Evolutionary conservation across 2,888 invertebrate genomes (phyloP), one percentile per base, ranked within the genome.

Genomic region (Tachina lurida): DNA sequence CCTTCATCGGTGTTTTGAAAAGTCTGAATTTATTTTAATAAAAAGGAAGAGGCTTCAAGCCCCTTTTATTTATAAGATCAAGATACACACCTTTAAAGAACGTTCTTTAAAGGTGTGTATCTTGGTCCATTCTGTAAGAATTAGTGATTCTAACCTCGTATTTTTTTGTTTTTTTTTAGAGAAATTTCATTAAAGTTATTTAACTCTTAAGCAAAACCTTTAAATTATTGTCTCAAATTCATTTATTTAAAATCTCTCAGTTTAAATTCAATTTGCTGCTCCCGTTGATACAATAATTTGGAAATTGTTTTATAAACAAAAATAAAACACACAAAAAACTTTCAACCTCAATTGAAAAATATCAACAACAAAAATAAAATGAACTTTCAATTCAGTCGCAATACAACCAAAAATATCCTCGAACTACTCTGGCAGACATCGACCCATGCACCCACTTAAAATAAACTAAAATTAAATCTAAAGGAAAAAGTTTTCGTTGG

Each of bases 401-500:
- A 63, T 70, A 60, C n/a, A 31, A 0, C 45, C 60, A 19, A 45
- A 17, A 13, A 56, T 45, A 13, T 1, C 13, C 43, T 15, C 39
- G 13, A 60, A 60, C 49, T 63, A n/a, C 52, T 63, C 13, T 43
- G 15, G 39, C 60, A 74, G 74, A 67, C 43, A 74, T 43, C 47
- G 68, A 68, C 31, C 19, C 68, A 60, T 7, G 43, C 67, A 22
- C 17, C 39, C 41, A 56, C 22, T 49, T 17, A 31, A 45, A 81
- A 68, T 49, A 47, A 77, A 60, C 47, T 67, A 39, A 77, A 77
- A 83, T 58, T 52, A 73, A 73, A 77, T 67, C 73, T 67, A 67
- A 65, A 65, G 56, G 49, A 52, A 83, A 81, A 83, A 83, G 58
- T 83, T 77, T 83, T 73, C 49, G 15, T 67, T 74, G 77, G 73